Evolutionary conservation across 2,888 invertebrate genomes (phyloP).

Genomic region (Tinea pellionella): DNA sequence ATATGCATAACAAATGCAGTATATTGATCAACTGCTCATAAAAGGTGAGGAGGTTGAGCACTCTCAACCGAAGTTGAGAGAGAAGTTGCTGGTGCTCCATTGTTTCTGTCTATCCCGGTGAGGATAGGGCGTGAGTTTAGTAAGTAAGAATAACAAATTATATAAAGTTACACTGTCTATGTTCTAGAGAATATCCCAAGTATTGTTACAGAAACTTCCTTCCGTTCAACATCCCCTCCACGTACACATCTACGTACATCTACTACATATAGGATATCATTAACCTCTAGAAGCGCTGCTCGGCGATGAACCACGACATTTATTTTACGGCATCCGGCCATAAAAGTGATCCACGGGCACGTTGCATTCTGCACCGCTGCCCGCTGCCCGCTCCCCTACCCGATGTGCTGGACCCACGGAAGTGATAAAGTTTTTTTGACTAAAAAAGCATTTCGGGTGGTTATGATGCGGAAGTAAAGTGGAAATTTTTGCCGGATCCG

Average conservation of each 20-base stretch:
- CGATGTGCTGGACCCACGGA: constrained; percentile 33
- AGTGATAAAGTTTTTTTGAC: constrained; percentile 68
- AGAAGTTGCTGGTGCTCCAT: too few species aligned
- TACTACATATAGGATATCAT: constrained; percentile 44
- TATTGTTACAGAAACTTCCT: not conserved
- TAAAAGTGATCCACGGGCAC: constrained; percentile 69
- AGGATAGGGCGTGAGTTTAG: too few species aligned
- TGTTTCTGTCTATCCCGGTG: too few species aligned
- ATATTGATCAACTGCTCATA: too few species aligned
- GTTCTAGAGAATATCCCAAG: too few species aligned
- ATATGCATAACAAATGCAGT: too few species aligned
- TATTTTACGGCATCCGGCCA: constrained; percentile 69
- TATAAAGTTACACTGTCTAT: too few species aligned
- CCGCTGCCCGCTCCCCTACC: constrained; percentile 25
- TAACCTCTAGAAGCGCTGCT: constrained; percentile 27
- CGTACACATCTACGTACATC: not conserved
- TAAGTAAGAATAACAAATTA: too few species aligned
- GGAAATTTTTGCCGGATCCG: constrained; percentile 33
- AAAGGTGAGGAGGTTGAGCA: too few species aligned
- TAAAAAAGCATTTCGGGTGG: constrained; percentile 60
- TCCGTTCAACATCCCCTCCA: constrained; percentile 5
- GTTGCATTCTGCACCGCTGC: constrained; percentile 62
- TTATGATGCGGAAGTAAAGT: constrained; percentile 61
- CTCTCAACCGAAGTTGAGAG: too few species aligned
- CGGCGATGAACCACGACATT: constrained; percentile 64